Evolutionary conservation across 2,888 invertebrate species (phyloP).

Genomic region (Orchestes rusci): DNA sequence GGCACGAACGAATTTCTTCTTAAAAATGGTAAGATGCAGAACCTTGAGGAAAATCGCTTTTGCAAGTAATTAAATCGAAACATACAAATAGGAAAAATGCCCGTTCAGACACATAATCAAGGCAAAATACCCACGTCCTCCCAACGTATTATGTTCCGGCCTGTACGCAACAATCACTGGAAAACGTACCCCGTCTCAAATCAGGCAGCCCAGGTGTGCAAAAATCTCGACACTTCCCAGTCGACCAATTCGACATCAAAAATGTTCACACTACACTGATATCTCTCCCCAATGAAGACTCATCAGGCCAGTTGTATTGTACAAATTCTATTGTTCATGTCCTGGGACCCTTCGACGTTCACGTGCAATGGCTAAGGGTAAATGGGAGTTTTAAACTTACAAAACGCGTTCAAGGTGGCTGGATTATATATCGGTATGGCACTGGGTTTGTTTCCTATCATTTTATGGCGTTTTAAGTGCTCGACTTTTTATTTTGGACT

Average conservation of each 20-base stretch:
- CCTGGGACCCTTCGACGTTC: slow-evolving; percentile 23
- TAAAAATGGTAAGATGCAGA: too few species aligned
- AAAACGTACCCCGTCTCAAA: slow-evolving; percentile 20
- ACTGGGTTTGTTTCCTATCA: too few species aligned
- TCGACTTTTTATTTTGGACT: too few species aligned
- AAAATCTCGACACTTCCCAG: slow-evolving; percentile 24
- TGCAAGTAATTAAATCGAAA: not conserved
- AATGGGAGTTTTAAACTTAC: slow-evolving; percentile 20
- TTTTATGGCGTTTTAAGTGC: too few species aligned
- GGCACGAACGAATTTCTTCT: too few species aligned
- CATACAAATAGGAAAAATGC: not conserved
- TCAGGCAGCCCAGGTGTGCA: slow-evolving; percentile 24
- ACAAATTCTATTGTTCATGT: slow-evolving; percentile 20
- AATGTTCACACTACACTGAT: too few species aligned
- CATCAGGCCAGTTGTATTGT: slow-evolving; percentile 15
- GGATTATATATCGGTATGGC: slow-evolving; percentile 11
- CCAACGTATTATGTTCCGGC: slow-evolving; percentile 18
- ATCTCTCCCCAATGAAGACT: too few species aligned
- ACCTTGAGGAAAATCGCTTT: not conserved
- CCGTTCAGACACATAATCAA: too few species aligned
- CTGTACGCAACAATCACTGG: slow-evolving; percentile 20
- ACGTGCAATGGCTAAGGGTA: slow-evolving; percentile 21
- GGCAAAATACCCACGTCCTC: slow-evolving; percentile 15
- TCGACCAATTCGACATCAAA: slow-evolving; percentile 14
- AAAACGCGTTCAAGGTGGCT: slow-evolving; percentile 17